These are phyloP conservation scores for Conus betulinus DNA, from an alignment of 1,140 invertebrate genomes.

Conservation along the genomic window DNA sequence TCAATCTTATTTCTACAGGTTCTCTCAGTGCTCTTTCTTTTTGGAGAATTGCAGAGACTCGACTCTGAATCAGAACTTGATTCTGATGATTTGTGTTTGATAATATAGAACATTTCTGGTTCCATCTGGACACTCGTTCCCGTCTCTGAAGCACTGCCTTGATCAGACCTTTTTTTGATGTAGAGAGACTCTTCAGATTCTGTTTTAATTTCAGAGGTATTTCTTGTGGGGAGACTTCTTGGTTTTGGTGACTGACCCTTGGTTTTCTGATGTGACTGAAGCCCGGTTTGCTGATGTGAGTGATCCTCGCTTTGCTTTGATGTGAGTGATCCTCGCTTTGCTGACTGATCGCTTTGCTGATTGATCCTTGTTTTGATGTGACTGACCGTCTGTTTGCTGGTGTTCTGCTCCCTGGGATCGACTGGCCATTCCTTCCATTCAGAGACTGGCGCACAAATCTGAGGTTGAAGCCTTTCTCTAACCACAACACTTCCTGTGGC, in stretches of 20 bases:
- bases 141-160: too few species aligned
- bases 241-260: conserved; percentile 3
- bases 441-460: conserved; percentile 49
- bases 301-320: too few species aligned
- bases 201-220: background rate
- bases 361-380: conserved; percentile 17
- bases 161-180: too few species aligned
- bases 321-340: too few species aligned
- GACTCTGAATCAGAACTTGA: background rate
- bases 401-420: conserved; percentile 18
- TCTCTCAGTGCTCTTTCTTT: background rate
- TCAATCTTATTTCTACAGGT: too few species aligned
- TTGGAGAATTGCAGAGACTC: background rate
- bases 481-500: conserved; percentile 44
- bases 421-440: conserved; percentile 8
- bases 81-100: background rate
- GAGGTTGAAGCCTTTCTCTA: conserved; percentile 52
- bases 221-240: conserved; percentile 20
- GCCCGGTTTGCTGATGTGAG: too few species aligned
- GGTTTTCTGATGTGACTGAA: background rate
- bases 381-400: background rate
- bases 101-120: background rate
- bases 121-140: background rate
- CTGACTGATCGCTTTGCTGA: background rate
- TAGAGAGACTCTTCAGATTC: background rate